These are phyloP conservation scores for Neodiprion fabricii DNA, from an alignment of 1,140 invertebrate species.

Conservation along the genomic window DNA sequence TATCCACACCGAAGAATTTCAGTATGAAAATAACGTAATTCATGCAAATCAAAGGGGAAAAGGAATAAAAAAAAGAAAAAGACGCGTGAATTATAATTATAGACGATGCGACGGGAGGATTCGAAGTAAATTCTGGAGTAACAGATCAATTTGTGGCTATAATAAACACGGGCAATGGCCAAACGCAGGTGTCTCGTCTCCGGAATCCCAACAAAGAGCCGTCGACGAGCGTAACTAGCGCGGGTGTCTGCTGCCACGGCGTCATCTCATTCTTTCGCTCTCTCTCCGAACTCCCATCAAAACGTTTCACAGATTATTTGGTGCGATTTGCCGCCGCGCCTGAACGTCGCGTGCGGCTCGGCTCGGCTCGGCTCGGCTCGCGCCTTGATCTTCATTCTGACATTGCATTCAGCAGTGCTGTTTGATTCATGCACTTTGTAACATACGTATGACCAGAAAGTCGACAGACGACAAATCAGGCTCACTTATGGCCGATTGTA, in stretches of 20 bases:
- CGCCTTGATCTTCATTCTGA: background rate
- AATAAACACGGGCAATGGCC: background rate
- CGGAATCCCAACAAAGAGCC: background rate
- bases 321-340: background rate
- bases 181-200: conserved; percentile 3
- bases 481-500: too few relatives aligned
- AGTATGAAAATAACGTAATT: too few relatives aligned
- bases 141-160: background rate
- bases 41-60: too few relatives aligned
- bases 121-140: background rate
- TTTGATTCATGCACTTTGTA: background rate
- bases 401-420: too few relatives aligned
- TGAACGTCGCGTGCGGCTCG: background rate
- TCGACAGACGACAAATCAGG: background rate
- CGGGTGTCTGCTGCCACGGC: conserved; percentile 6
- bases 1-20: too few relatives aligned
- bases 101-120: too few relatives aligned
- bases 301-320: background rate
- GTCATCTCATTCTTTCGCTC: background rate
- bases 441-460: too few relatives aligned
- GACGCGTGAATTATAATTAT: too few relatives aligned
- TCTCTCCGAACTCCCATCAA: background rate
- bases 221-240: conserved; percentile 2
- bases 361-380: background rate
- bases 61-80: too few relatives aligned